Conservation (phyloP, 2,888 invertebrate genomes). For the Romanomermis culicivorax region DNA sequence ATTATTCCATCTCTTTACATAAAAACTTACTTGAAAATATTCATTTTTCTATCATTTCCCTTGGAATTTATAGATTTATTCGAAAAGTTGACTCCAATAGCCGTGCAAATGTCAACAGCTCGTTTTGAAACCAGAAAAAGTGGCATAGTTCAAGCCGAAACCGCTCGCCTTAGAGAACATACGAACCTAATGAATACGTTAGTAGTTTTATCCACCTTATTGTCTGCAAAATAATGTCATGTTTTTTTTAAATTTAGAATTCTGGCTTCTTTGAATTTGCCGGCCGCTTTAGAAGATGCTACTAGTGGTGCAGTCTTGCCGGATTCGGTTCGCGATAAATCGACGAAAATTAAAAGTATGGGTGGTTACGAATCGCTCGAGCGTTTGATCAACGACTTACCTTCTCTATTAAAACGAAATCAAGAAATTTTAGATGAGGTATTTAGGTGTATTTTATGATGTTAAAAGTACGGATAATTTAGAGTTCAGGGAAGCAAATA, state of each 20-base stretch:
- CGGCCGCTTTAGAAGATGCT: constrained; percentile 73
- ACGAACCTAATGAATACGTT: constrained; percentile 71
- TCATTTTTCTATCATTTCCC: too few species aligned
- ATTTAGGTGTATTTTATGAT: too few species aligned
- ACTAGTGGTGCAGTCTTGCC: constrained; percentile 53
- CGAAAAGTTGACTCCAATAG: constrained; percentile 61
- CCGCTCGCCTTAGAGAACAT: constrained; percentile 62
- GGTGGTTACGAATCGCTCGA: constrained; percentile 55
- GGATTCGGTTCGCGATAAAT: constrained; percentile 65
- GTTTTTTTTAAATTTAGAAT: constrained; percentile 39
- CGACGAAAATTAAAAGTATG: constrained; percentile 47
- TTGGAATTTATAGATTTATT: constrained; percentile 70
- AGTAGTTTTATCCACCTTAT: too few species aligned
- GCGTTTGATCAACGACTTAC: constrained; percentile 58
- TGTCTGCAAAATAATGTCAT: not conserved
- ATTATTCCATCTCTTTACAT: too few species aligned
- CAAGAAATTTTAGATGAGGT: constrained; percentile 37
- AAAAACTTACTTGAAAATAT: too few species aligned
- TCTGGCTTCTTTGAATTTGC: constrained; percentile 75
- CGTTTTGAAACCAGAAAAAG: constrained; percentile 61
- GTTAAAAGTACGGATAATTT: too few species aligned
- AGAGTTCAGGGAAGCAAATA: not conserved
- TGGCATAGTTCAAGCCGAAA: constrained; percentile 63
- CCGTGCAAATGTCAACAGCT: constrained; percentile 67
- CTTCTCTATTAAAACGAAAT: constrained; percentile 69